Percentiles rank a stretch among this genome's conserved stretches.
Evolutionary conservation across 2,888 invertebrate genomes (phyloP).

Genomic region (Ichneumon xanthorius): DNA sequence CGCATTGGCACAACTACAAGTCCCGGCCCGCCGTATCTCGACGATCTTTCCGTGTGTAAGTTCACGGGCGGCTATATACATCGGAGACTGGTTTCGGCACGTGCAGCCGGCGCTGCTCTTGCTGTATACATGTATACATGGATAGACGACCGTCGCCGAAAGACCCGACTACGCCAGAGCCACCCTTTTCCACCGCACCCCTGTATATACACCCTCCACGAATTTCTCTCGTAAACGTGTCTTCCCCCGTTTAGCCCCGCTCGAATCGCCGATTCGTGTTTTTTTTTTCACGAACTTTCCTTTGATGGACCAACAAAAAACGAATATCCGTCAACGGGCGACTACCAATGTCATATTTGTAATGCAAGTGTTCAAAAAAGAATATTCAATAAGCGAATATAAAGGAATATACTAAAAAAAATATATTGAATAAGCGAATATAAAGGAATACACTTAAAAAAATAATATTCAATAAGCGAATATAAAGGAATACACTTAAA

Average conservation of each 20-base stretch:
- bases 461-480: not conserved
- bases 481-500: not conserved
- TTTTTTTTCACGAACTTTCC: not conserved
- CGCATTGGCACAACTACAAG: not conserved
- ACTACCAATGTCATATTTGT: not conserved
- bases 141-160: slow-evolving; percentile 33
- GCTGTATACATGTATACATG: slow-evolving; percentile 8
- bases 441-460: too few relatives aligned
- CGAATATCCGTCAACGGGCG: not conserved
- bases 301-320: not conserved
- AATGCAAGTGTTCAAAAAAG: not conserved
- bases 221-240: slow-evolving; percentile 9
- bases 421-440: too few relatives aligned
- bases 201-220: slow-evolving; percentile 8
- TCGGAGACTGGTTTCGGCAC: slow-evolving; percentile 62
- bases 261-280: slow-evolving; percentile 18
- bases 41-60: slow-evolving; percentile 28
- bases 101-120: slow-evolving; percentile 53
- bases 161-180: slow-evolving; percentile 23
- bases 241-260: not conserved
- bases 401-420: too few relatives aligned
- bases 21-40: not conserved
- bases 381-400: not conserved
- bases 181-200: slow-evolving; percentile 33
- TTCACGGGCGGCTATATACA: slow-evolving; percentile 44